Evolutionary conservation across 2,888 invertebrate species (phyloP).

Genomic region (Agrilus cyanescens): DNA sequence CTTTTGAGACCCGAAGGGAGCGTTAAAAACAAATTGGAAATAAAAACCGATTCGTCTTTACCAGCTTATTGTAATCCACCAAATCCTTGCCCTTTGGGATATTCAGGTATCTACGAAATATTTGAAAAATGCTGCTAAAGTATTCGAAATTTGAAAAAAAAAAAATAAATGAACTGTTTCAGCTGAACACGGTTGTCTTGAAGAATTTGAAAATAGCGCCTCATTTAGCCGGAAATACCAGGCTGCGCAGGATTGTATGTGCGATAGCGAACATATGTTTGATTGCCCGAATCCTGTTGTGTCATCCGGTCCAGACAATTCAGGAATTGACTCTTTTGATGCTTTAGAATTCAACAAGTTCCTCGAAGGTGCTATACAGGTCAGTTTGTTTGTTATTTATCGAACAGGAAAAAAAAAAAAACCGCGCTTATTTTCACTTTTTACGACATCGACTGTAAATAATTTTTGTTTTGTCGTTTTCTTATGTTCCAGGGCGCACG

Average conservation of each 20-base stretch:
- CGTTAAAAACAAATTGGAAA: slow-evolving; percentile 53
- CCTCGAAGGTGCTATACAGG: slow-evolving; percentile 46
- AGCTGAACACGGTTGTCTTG: slow-evolving; percentile 78
- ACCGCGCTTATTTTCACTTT: too few species aligned
- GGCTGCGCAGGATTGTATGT: slow-evolving; percentile 88
- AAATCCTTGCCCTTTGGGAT: slow-evolving; percentile 95
- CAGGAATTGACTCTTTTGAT: slow-evolving; percentile 29
- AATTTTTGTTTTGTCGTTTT: slow-evolving; percentile 1
- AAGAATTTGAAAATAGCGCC: slow-evolving; percentile 88
- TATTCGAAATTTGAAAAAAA: not conserved
- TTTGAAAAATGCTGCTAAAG: not conserved
- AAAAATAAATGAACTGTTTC: slow-evolving; percentile 9
- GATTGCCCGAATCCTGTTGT: slow-evolving; percentile 60
- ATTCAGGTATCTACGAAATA: slow-evolving; percentile 46
- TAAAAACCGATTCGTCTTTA: slow-evolving; percentile 82
- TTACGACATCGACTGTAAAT: not conserved
- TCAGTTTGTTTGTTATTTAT: slow-evolving; percentile 16
- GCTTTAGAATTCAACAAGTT: slow-evolving; percentile 56
- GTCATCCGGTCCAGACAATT: slow-evolving; percentile 25
- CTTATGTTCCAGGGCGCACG: slow-evolving; percentile 22
- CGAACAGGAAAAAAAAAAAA: too few species aligned
- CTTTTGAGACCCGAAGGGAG: slow-evolving; percentile 45
- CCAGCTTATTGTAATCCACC: slow-evolving; percentile 99
- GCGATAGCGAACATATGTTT: slow-evolving; percentile 96
- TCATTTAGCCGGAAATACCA: slow-evolving; percentile 90